Evolutionary conservation across 2,113 vertebrate species (phyloP).

Genomic region (Syngnathus typhle): DNA sequence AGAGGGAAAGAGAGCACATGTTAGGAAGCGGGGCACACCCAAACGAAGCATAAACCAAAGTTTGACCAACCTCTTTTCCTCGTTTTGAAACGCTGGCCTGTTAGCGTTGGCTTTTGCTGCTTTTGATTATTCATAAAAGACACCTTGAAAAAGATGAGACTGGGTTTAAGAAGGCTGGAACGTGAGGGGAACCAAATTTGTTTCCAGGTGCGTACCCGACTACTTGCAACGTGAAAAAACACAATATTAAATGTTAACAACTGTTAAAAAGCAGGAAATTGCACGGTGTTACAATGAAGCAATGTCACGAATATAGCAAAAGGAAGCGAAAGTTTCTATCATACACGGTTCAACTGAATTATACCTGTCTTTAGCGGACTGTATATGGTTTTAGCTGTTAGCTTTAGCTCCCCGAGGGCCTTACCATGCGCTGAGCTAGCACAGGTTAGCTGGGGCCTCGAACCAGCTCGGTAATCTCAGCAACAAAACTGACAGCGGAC

Average conservation of each 20-base stretch:
- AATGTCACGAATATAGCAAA: not conserved
- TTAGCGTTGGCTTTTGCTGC: conserved; percentile 99
- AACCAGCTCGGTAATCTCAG: not conserved
- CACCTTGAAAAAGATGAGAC: conserved; percentile 69
- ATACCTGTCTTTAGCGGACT: not conserved
- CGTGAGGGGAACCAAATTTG: not conserved
- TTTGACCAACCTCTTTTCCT: conserved; percentile 88
- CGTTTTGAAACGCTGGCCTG: conserved; percentile 99
- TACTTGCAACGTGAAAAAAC: not conserved
- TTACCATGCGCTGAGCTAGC: conserved; percentile 47
- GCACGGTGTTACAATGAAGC: not conserved
- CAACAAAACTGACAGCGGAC: not conserved
- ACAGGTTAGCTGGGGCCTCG: conserved; percentile 38
- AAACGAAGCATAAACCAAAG: rapidly evolving
- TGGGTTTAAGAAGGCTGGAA: not conserved
- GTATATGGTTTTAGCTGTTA: conserved; percentile 14
- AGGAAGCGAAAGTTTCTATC: not conserved
- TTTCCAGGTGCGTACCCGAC: not conserved
- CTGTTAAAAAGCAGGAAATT: not conserved
- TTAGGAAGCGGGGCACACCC: not conserved
- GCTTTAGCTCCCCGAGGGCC: conserved; percentile 36
- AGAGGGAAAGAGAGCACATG: not conserved
- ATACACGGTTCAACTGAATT: not conserved
- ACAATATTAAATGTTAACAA: not conserved
- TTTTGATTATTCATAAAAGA: conserved; percentile 99